Evolutionary conservation across 30 jellyfish, hydroid and myxozoan genomes (phyloP), one percentile per base, ranked within the genome.

Genomic region (Hydra vulgaris): DNA sequence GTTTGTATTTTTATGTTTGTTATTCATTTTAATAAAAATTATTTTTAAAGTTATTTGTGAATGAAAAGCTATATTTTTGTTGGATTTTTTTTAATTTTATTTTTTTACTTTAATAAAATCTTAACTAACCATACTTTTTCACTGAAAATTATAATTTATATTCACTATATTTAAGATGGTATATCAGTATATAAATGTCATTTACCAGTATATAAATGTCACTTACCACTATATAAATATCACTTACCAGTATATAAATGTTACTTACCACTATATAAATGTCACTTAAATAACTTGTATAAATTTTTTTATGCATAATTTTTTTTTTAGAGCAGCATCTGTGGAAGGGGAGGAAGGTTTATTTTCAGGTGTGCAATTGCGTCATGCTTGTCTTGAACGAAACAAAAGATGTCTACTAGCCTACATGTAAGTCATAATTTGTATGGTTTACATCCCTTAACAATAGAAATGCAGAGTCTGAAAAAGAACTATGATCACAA

Each of bases 401-500:
- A 93, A 93, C 90, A 88, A 93, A 74, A 80, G 99, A 84, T 93
- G 99, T 75, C 77, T 93, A 20, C 82, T 93, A 25, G 99, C 99
- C 8, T 93, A 93, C 73, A 69, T 93, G 96, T 92, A 76, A 80
- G 86, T 66, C 17, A 1, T 17, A 21, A 12, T 18, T 25, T 25
- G 5, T 76, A 5, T 5, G 7, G 25, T 25, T 27, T 25, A 79
- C 22, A n/a, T 19, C 24, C 17, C 18, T 23, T 74, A 22, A n/a
- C n/a, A n/a, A n/a, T n/a, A n/a, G n/a, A n/a, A n/a, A n/a, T n/a
- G n/a, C n/a, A 56, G 17, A n/a, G 72, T n/a, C n/a, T n/a, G n/a
- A n/a, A n/a, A n/a, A n/a, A n/a, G n/a, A n/a, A n/a, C n/a, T n/a
- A n/a, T n/a, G n/a, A n/a, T n/a, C n/a, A n/a, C n/a, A n/a, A n/a